Evolutionary conservation across 2,888 invertebrate species (phyloP), one percentile per base, ranked within the genome.

Genomic region (Pollenia labialis): DNA sequence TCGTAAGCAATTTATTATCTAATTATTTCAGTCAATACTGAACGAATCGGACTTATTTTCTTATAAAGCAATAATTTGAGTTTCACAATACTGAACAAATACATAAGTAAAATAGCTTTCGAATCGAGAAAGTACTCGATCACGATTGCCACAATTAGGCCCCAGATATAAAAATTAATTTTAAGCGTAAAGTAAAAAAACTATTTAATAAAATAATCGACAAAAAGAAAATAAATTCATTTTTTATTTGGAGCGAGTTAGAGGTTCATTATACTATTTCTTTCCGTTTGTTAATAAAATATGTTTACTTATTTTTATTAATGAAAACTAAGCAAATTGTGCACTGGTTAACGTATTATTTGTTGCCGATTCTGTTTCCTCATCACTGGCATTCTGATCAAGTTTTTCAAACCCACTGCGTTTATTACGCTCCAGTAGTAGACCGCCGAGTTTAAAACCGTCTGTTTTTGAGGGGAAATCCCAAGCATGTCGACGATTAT

Each of bases 361-460:
- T 72, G 92, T 91, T 54, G 91, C 91, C 62, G 92, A 90, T 16
- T 94, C 94, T 88, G 94, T 94, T 4, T 95, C 94, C 88, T 95
- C 95, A 90, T 96, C 96, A 32, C 95, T 95, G 91, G 95, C 96
- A 89, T 95, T 95, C 12, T 95, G 95, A 89, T 95, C 95, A 8
- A 96, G 95, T 89, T 95, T 94, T 84, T 95, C 95, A 92, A 96
- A 96, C 18, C 94, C 94, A 62, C 91, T 91, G 9, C 92, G 91
- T 84, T 93, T 93, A 52, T 95, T 92, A 88, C 95, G 95, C 81
- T 90, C 89, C 88, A 91, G 89, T 81, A 96, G 92, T 88, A 96
- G 92, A 23, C 95, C 95, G 0, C 96, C 95, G 48, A 96, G 92
- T 91, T 95, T 96, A 92, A 96, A 96, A 91, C 95, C 92, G 69